A percentile compares a stretch with the other conserved stretches of the same genome.
phyloP scores from a whole-genome alignment of 2,888 invertebrate genomes.

The Leptinotarsa tumamoca region DNA sequence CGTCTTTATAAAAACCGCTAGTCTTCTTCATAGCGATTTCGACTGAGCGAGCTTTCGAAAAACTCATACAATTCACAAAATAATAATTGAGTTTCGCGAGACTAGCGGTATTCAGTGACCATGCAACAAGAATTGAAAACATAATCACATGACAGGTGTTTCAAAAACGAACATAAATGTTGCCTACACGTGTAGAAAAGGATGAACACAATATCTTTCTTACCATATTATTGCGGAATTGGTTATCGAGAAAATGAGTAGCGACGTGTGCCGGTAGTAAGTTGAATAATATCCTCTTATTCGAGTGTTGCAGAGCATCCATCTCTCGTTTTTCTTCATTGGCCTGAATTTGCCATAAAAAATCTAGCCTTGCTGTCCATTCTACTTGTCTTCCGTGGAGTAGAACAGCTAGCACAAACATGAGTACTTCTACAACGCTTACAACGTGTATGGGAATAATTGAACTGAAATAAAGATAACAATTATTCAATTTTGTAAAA shows the following conservation, averaged over 20 bases:
- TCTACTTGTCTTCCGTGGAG: conserved; percentile 89
- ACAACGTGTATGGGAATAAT: conserved; percentile 83
- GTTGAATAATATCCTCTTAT: conserved; percentile 89
- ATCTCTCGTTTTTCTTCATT: conserved; percentile 92
- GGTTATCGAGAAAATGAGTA: conserved; percentile 90
- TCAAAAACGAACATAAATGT: conserved; percentile 47
- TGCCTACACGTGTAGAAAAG: conserved; percentile 52
- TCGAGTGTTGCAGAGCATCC: conserved; percentile 92
- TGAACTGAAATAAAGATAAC: conserved; percentile 66
- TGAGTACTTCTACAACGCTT: conserved; percentile 82
- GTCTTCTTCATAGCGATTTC: background rate
- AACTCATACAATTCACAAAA: background rate
- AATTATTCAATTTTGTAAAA: background rate
- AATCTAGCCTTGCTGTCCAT: conserved; percentile 89
- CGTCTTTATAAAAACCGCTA: background rate
- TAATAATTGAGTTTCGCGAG: background rate
- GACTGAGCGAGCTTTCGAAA: background rate
- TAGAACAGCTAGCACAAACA: conserved; percentile 85
- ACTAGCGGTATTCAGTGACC: background rate
- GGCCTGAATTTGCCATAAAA: conserved; percentile 87
- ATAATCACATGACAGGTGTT: conserved; percentile 21
- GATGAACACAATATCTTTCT: conserved; percentile 45
- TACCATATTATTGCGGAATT: conserved; percentile 89
- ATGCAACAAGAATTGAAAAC: conserved; percentile 29
- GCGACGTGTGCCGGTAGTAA: conserved; percentile 92